Conservation (phyloP, 2,113 vertebrate species). For the Chlorodrepanis virens region DNA sequence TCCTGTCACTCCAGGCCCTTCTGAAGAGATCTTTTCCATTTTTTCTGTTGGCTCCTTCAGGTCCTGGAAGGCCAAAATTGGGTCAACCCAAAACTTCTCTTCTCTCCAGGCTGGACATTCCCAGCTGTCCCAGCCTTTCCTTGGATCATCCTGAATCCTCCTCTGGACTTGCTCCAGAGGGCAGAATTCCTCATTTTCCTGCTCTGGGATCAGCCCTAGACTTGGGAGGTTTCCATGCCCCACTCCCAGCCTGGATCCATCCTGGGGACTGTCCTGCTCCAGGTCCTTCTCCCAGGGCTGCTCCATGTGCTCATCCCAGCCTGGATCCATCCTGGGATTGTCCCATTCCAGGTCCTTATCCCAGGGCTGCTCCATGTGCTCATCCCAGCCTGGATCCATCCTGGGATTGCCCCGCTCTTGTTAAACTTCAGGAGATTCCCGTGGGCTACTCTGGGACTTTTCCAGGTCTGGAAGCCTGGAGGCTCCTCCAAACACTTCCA, state of each 20-base stretch:
- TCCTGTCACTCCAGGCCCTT: not conserved
- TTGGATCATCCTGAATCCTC: not conserved
- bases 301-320: not conserved
- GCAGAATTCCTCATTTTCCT: not conserved
- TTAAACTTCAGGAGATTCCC: not conserved
- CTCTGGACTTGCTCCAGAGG: not conserved
- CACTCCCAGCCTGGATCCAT: not conserved
- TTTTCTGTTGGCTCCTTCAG: not conserved
- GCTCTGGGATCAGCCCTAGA: not conserved
- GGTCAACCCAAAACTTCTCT: not conserved
- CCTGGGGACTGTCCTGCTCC: not conserved
- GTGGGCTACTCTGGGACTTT: accelerated
- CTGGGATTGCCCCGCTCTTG: accelerated
- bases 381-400: not conserved
- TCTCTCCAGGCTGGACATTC: not conserved
- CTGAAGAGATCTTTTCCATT: not conserved
- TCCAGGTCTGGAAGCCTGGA: not conserved
- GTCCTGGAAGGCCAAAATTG: not conserved
- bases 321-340: too few relatives aligned
- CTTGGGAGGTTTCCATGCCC: not conserved
- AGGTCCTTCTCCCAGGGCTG: not conserved
- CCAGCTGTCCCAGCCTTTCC: not conserved
- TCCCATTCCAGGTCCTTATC: too few relatives aligned
- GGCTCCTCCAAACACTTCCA: not conserved
- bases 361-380: too few relatives aligned